Evolutionary conservation across 1,140 invertebrate genomes (phyloP), one percentile per base, ranked within the genome.

Genomic region (Bombus turneri): DNA sequence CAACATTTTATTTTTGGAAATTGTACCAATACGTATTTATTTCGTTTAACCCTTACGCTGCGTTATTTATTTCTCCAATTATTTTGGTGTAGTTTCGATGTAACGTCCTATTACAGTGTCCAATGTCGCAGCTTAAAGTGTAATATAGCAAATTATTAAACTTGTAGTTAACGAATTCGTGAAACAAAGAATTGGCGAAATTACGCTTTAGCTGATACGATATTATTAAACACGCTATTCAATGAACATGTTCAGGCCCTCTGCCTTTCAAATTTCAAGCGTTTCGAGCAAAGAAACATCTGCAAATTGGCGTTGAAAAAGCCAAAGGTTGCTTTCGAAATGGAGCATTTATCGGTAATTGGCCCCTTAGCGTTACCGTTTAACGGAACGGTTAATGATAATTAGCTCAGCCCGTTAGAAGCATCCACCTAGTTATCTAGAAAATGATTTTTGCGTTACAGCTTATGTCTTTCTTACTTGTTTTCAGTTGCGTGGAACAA

Each of bases 361-460:
- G 84, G 43, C 69, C 72, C n/a, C 43, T 85, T 81, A 81, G 72
- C 79, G 39, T 81, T n/a, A 57, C 31, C 78, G 43, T 81, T 81
- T 69, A 85, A 81, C n/a, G 28, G n/a, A 81, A 85, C 37, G 43
- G 79, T 59, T 75, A 85, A 81, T 69, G 79, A 72, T 85, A 85
- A 81, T 81, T 75, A 81, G 47, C 41, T 66, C 28, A 57, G 57
- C 34, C n/a, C 12, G 57, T 74, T 66, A 77, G n/a, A 53, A 81
- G 41, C 43, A 85, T 85, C 71, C 37, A 53, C 4, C 47, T n/a
- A 9, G 39, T 85, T 69, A 43, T 66, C 62, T 69, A 71, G 28
- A 13, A 72, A 80, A 85, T 66, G 28, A 81, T 73, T 85, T 47
- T 43, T n/a, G 18, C 22, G 8, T 39, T 47, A n/a, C 25, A 76